Evolutionary conservation across 1,140 invertebrate species (phyloP).

Genomic region (Stegodyphus mimosarum): DNA sequence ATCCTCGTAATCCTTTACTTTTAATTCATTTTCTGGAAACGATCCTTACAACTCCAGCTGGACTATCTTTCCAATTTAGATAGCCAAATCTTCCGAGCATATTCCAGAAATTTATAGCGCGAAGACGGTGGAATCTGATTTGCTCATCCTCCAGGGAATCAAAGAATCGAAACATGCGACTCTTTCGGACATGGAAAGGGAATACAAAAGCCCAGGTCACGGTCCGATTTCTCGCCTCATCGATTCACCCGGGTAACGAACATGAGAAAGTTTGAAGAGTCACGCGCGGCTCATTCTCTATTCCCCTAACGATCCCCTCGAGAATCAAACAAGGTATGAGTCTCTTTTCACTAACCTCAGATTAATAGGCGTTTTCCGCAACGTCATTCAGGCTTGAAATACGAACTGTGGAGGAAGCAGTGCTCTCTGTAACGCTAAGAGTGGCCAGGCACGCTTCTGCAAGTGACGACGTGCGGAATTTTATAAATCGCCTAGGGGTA

Average conservation of each 20-base stretch:
- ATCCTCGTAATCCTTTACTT: not conserved
- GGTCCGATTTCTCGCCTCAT: slow-evolving; percentile 38
- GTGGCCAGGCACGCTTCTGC: not conserved
- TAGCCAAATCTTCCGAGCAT: not conserved
- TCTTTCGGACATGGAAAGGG: not conserved
- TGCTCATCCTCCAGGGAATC: not conserved
- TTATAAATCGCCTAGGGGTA: no score
- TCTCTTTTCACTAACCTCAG: not conserved
- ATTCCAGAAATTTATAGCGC: not conserved
- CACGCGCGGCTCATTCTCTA: slow-evolving; percentile 42
- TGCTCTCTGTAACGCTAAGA: not conserved
- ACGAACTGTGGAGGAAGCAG: not conserved
- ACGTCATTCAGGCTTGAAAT: slow-evolving; percentile 6
- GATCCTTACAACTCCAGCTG: not conserved
- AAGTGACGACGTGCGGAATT: not conserved
- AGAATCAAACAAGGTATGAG: not conserved
- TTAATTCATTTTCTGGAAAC: not conserved
- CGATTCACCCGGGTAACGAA: slow-evolving; percentile 12
- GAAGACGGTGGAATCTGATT: not conserved
- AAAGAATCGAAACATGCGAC: not conserved
- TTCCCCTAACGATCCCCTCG: slow-evolving; percentile 24
- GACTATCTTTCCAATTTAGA: not conserved
- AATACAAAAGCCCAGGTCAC: slow-evolving; percentile 28
- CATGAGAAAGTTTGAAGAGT: slow-evolving; percentile 50
- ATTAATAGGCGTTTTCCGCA: slow-evolving; percentile 39